phyloP scores from a whole-genome alignment of 2,888 invertebrate species.

The Drosophila mimetica region DNA sequence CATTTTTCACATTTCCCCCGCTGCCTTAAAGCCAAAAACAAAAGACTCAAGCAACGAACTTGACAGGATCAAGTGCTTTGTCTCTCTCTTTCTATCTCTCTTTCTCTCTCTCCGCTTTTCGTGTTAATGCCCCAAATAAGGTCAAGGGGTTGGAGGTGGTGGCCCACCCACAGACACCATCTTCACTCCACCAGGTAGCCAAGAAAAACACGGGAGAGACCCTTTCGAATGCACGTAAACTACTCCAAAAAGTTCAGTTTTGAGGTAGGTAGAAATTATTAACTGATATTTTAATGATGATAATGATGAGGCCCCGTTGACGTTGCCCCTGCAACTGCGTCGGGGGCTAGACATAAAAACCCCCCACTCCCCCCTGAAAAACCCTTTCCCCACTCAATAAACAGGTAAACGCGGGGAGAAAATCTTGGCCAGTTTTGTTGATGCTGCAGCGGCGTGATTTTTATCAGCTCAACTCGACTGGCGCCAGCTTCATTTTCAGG shows the following conservation, averaged over 20 bases:
- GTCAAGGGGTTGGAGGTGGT: conserved; percentile 20
- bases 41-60: conserved; percentile 80
- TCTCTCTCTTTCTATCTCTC: not conserved
- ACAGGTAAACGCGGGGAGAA: conserved; percentile 37
- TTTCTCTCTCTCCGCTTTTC: not conserved
- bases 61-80: too few relatives aligned
- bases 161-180: conserved; percentile 43
- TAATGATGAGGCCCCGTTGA: conserved; percentile 77
- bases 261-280: conserved; percentile 74
- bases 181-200: conserved; percentile 41
- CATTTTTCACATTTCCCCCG: conserved; percentile 72
- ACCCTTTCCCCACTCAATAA: conserved; percentile 22
- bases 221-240: conserved; percentile 58
- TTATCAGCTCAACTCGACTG: conserved; percentile 78
- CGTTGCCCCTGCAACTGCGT: conserved; percentile 73
- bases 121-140: conserved; percentile 14
- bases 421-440: conserved; percentile 60
- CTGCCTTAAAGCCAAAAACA: conserved; percentile 60
- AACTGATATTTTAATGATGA: conserved; percentile 82
- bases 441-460: conserved; percentile 80
- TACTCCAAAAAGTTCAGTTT: conserved; percentile 62
- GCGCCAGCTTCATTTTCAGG: conserved; percentile 63
- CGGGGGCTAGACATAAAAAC: conserved; percentile 78
- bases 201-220: conserved; percentile 43
- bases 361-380: conserved; percentile 47